These are phyloP conservation scores for Phymanthus crucifer DNA, from an alignment of 92 coral and sea anemone genomes.

Conservation along the genomic window DNA sequence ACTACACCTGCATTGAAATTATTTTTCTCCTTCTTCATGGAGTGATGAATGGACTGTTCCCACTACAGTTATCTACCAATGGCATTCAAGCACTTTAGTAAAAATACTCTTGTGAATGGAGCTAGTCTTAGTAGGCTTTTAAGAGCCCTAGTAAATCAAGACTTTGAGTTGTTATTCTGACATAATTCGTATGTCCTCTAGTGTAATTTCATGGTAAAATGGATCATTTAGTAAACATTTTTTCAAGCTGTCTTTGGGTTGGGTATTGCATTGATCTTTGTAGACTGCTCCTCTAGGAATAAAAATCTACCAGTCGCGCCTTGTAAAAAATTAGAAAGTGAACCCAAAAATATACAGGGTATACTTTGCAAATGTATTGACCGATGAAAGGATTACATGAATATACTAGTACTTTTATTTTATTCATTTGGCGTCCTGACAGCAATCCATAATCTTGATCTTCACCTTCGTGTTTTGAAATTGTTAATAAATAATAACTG, in stretches of 20 bases:
- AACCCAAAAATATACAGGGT: background rate
- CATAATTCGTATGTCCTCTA: background rate
- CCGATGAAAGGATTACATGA: background rate
- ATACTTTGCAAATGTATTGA: background rate
- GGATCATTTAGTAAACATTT: background rate
- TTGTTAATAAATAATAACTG: constrained; percentile 27
- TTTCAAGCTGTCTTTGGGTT: background rate
- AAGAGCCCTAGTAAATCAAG: constrained; percentile 30
- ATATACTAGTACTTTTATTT: constrained; percentile 8
- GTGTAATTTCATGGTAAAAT: background rate
- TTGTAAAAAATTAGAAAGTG: background rate
- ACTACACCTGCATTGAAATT: constrained; percentile 24
- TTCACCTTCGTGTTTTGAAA: background rate
- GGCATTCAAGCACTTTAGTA: constrained; percentile 11
- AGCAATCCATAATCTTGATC: constrained; percentile 8
- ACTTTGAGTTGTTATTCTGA: constrained; percentile 21
- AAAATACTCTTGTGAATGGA: constrained; percentile 1
- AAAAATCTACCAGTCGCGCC: background rate
- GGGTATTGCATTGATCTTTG: background rate
- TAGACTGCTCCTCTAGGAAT: background rate
- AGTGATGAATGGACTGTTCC: constrained; percentile 17
- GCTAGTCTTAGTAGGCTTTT: background rate
- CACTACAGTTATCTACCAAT: constrained; percentile 19
- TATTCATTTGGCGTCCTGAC: constrained; percentile 17
- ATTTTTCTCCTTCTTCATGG: constrained; percentile 14